Evolutionary conservation across 1,140 invertebrate genomes (phyloP).

Genomic region (Diachasma alloeum): DNA sequence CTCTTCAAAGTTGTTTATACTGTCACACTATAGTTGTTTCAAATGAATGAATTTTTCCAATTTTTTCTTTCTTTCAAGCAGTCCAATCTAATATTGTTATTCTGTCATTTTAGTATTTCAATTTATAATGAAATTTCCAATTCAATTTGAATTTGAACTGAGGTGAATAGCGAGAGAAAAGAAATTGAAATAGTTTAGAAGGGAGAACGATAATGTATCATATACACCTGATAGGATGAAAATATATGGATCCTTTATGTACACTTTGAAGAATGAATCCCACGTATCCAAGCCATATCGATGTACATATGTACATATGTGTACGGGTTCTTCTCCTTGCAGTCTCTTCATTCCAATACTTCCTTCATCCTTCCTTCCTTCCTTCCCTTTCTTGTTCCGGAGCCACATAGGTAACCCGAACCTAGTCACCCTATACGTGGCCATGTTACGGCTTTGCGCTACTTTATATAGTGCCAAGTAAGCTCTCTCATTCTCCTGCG

Average conservation of each 20-base stretch:
- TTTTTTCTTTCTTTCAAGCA: neutral
- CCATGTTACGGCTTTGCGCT: conserved; percentile 28
- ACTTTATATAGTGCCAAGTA: conserved; percentile 35
- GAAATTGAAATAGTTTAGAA: neutral
- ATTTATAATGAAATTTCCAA: neutral
- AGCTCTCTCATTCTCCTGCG: neutral
- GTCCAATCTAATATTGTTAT: neutral
- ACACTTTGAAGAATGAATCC: neutral
- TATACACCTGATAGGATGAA: neutral
- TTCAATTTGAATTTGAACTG: neutral
- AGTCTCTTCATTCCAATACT: conserved; percentile 10
- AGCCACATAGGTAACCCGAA: conserved; percentile 13
- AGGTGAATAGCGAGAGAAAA: neutral
- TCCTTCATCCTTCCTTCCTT: conserved; percentile 17
- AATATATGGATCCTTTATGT: neutral
- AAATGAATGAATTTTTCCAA: neutral
- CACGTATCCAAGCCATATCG: neutral
- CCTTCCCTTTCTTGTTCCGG: conserved; percentile 7
- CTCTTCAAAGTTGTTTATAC: neutral
- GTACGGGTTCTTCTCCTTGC: neutral
- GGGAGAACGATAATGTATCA: neutral
- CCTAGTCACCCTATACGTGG: conserved; percentile 25
- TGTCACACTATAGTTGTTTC: neutral
- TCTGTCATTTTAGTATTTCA: neutral
- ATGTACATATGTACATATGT: neutral